Conservation (phyloP, 2,888 invertebrate genomes). For the Temnothorax unifasciatus region DNA sequence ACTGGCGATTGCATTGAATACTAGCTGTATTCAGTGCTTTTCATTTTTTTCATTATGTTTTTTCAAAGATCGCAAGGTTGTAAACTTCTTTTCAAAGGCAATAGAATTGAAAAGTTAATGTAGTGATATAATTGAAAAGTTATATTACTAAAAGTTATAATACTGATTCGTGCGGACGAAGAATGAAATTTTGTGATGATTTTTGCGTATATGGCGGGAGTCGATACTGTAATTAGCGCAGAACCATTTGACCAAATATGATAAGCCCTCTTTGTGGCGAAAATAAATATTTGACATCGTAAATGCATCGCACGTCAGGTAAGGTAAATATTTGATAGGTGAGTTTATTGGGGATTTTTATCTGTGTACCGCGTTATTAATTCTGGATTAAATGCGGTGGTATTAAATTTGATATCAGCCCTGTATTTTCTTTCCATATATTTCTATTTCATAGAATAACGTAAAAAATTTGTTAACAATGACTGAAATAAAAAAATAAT, state of each 20-base stretch:
- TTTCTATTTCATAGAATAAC: background rate
- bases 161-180: background rate
- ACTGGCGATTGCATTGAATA: background rate
- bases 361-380: slow-evolving; percentile 16
- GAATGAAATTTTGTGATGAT: background rate
- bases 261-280: slow-evolving; percentile 24
- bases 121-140: too few relatives aligned
- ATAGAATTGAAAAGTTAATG: background rate
- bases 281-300: slow-evolving; percentile 42
- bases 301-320: slow-evolving; percentile 29
- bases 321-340: slow-evolving; percentile 28
- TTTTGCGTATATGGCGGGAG: background rate
- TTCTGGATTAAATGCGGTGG: slow-evolving; percentile 19
- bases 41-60: background rate
- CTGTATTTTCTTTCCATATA: background rate
- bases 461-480: background rate
- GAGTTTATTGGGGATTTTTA: slow-evolving; percentile 47
- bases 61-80: background rate
- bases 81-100: background rate
- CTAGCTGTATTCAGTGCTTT: background rate
- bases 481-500: background rate
- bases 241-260: slow-evolving; percentile 18
- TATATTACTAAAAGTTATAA: too few relatives aligned
- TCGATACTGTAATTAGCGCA: slow-evolving; percentile 28
- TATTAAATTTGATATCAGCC: background rate